Conservation (phyloP, 2,797 vertebrate species). For the Ammospiza maritima region DNA sequence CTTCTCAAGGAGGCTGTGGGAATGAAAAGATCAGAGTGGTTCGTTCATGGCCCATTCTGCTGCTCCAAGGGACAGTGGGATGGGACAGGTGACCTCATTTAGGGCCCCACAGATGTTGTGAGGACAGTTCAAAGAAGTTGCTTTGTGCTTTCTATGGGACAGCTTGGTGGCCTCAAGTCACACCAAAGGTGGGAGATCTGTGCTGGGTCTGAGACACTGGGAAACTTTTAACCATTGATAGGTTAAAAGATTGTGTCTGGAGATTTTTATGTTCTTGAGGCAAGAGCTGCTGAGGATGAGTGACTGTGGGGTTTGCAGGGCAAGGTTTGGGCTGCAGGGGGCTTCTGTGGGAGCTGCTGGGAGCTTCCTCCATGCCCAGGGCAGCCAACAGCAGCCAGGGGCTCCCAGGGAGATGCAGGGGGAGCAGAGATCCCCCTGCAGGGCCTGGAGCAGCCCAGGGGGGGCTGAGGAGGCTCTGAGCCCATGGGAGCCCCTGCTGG, state of each 20-base stretch:
- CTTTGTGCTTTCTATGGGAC: not conserved
- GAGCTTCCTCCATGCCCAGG: not conserved
- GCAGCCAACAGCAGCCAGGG: accelerated
- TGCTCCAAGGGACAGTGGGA: not conserved
- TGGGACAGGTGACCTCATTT: not conserved
- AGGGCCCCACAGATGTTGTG: not conserved
- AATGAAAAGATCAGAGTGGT: not conserved
- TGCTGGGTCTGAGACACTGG: not conserved
- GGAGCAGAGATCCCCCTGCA: not conserved
- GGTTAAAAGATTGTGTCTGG: not conserved
- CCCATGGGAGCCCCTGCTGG: not conserved
- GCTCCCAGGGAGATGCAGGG: not conserved
- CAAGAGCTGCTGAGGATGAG: not conserved
- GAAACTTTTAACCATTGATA: not conserved
- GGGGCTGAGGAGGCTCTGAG: not conserved
- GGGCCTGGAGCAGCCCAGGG: not conserved
- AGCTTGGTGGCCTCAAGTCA: not conserved
- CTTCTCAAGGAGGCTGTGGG: not conserved
- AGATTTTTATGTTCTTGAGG: not conserved
- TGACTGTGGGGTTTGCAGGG: not conserved
- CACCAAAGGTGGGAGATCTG: not conserved
- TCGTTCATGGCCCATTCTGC: not conserved
- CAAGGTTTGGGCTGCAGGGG: not conserved
- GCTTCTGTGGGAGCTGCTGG: not conserved
- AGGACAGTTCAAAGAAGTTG: not conserved